Percentiles rank a stretch among this genome's conserved stretches.
These are phyloP conservation scores for Sarotherodon lohbergeri DNA, from an alignment of 2,113 vertebrate species.

Conservation along the genomic window DNA sequence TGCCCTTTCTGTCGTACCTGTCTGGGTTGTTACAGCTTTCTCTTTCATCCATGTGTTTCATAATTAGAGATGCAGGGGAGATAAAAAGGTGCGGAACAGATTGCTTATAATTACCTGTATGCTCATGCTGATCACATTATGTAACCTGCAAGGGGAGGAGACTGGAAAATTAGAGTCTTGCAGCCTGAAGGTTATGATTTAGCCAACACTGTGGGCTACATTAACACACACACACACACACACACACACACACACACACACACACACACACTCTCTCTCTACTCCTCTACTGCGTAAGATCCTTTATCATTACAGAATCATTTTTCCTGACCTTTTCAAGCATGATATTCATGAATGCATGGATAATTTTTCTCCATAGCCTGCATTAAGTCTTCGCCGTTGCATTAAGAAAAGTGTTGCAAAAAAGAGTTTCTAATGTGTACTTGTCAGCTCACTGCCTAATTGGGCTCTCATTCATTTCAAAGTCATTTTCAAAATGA, in stretches of 20 bases:
- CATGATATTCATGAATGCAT: conserved; percentile 1
- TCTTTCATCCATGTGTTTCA: neutral
- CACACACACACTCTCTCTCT: neutral
- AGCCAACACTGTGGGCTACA: neutral
- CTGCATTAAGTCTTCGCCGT: neutral
- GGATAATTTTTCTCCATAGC: neutral
- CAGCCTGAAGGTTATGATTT: conserved; percentile 12
- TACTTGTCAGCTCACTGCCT: neutral
- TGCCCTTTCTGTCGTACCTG: neutral
- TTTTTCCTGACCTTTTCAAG: conserved; percentile 35
- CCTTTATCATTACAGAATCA: conserved; percentile 14
- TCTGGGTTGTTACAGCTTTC: neutral
- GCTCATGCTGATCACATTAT: conserved; percentile 12
- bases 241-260: neutral
- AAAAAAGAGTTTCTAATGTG: neutral
- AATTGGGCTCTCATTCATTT: neutral
- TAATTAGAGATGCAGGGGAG: neutral
- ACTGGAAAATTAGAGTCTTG: conserved; percentile 6
- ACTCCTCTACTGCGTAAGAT: neutral
- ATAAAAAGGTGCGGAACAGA: conserved; percentile 2
- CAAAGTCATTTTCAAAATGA: neutral
- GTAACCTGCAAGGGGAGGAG: neutral
- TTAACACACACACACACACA: neutral
- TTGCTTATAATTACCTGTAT: conserved; percentile 28
- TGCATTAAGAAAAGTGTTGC: neutral